phyloP scores from a whole-genome alignment of 2,113 vertebrate genomes.

The Petromus typicus region DNA sequence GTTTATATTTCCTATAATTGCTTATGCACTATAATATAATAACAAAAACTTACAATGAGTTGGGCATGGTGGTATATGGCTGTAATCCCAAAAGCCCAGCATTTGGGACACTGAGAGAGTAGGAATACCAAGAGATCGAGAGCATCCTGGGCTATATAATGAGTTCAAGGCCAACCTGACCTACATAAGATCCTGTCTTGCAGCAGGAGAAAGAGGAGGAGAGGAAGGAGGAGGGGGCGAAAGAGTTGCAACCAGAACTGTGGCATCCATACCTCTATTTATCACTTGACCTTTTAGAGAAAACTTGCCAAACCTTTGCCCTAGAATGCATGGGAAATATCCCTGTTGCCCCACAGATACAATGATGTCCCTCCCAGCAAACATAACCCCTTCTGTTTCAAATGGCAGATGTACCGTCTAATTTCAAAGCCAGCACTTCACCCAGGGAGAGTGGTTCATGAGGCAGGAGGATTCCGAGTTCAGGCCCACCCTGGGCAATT shows the following conservation, averaged over 20 bases:
- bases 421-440: background rate
- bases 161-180: background rate
- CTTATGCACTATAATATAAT: background rate
- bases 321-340: background rate
- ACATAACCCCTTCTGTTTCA: background rate
- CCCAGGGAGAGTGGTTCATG: no score
- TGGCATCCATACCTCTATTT: background rate
- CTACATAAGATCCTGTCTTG: background rate
- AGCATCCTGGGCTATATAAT: no score
- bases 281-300: background rate
- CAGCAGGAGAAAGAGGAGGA: background rate
- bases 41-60: background rate
- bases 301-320: background rate
- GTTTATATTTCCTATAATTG: background rate
- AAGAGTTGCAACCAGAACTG: background rate
- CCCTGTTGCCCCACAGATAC: background rate
- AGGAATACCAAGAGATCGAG: background rate
- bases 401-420: background rate
- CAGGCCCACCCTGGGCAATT: no score
- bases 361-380: background rate
- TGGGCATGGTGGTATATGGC: background rate
- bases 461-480: no score
- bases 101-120: background rate
- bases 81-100: background rate
- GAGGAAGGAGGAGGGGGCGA: no score